These are phyloP conservation scores for Ectropis crepuscularia DNA, from an alignment of 2,888 invertebrate species.

Conservation along the genomic window DNA sequence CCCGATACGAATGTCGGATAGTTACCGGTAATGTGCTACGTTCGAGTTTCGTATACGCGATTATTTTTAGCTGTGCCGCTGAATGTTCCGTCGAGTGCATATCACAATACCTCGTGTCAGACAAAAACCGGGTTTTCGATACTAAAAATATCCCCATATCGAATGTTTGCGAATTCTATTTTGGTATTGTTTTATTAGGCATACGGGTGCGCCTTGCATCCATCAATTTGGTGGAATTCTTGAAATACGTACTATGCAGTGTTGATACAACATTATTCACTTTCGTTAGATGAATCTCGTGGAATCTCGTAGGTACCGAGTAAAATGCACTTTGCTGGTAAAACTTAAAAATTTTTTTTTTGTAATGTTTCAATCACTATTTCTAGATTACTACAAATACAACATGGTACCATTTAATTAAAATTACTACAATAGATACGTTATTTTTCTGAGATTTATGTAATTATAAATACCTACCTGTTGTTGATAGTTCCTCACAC, in stretches of 20 bases:
- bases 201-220: conserved; percentile 43
- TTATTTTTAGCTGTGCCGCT: conserved; percentile 71
- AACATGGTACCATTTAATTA: too few relatives aligned
- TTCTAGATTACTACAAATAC: too few relatives aligned
- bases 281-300: too few relatives aligned
- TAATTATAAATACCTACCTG: too few relatives aligned
- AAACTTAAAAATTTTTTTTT: too few relatives aligned
- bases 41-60: conserved; percentile 58
- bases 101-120: conserved; percentile 74
- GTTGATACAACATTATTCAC: too few relatives aligned
- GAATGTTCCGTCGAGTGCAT: conserved; percentile 70
- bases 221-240: conserved; percentile 27
- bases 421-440: too few relatives aligned
- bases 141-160: conserved; percentile 83
- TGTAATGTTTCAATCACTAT: too few relatives aligned
- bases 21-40: conserved; percentile 50
- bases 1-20: conserved; percentile 45
- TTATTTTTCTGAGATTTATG: too few relatives aligned
- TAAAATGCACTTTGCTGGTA: too few relatives aligned
- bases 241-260: conserved; percentile 12
- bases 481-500: too few relatives aligned
- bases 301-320: too few relatives aligned
- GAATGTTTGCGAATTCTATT: conserved; percentile 83
- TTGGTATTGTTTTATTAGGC: conserved; percentile 64
- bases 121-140: conserved; percentile 81